These are phyloP conservation scores for Acanthococcus lagerstroemiae DNA, from an alignment of 2,888 invertebrate genomes.

Conservation along the genomic window DNA sequence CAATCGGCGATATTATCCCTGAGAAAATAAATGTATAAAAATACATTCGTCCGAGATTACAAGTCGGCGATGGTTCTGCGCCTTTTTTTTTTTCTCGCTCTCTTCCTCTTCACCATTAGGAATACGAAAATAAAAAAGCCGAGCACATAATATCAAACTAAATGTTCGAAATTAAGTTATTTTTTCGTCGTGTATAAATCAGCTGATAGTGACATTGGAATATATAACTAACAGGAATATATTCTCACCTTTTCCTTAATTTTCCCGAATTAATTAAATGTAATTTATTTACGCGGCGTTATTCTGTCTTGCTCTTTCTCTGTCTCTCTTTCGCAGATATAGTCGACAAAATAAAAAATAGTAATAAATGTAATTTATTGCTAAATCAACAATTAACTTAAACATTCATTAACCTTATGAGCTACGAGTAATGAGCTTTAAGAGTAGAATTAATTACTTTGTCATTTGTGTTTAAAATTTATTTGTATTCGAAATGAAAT, in stretches of 20 bases:
- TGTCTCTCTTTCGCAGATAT: too few species aligned
- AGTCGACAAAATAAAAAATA: slow-evolving; percentile 16
- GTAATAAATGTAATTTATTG: slow-evolving; percentile 20
- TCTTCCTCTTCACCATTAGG: too few species aligned
- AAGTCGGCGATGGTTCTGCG: too few species aligned
- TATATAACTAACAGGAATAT: too few species aligned
- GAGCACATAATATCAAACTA: too few species aligned
- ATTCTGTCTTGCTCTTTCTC: too few species aligned
- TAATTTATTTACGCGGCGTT: slow-evolving; percentile 15
- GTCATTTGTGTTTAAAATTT: slow-evolving; percentile 17
- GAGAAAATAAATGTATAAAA: neutral
- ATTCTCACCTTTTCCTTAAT: neutral
- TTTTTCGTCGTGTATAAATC: neutral
- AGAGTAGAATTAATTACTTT: slow-evolving; percentile 17
- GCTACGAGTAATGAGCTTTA: slow-evolving; percentile 13
- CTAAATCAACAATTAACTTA: slow-evolving; percentile 18
- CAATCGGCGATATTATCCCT: neutral
- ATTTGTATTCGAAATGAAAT: slow-evolving; percentile 6
- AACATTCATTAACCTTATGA: slow-evolving; percentile 26
- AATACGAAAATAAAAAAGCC: too few species aligned
- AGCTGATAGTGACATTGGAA: too few species aligned
- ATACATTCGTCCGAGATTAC: too few species aligned
- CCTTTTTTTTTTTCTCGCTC: too few species aligned
- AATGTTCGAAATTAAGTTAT: neutral
- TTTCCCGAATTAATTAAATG: slow-evolving; percentile 15